phyloP scores from a whole-genome alignment of 2,113 vertebrate species.

The Mormyrus lacerda region DNA sequence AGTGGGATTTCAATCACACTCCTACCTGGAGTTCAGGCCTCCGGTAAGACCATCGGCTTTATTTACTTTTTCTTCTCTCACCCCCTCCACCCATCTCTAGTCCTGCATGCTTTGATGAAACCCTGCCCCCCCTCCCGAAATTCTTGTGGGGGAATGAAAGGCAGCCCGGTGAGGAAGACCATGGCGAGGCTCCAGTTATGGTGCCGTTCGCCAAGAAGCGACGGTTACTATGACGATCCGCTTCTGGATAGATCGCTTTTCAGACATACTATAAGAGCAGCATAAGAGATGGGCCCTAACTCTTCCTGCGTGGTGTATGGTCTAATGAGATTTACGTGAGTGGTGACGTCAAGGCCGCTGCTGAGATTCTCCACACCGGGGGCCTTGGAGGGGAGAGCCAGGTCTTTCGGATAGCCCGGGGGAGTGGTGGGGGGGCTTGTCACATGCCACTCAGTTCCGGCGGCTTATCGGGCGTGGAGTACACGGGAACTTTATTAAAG shows the following conservation, averaged over 20 bases:
- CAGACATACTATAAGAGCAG: neutral
- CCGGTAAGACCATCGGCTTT: neutral
- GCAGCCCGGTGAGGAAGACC: neutral
- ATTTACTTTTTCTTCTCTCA: neutral
- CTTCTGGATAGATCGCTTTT: neutral
- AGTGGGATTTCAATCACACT: neutral
- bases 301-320: neutral
- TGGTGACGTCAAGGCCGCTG: neutral
- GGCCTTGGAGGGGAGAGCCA: neutral
- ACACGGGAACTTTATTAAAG: slow-evolving; percentile 6
- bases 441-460: neutral
- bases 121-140: neutral
- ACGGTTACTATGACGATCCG: neutral
- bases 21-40: neutral
- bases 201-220: neutral
- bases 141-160: neutral
- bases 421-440: neutral
- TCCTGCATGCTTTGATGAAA: neutral
- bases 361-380: neutral
- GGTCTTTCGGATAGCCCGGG: neutral
- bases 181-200: slow-evolving; percentile 3
- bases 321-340: neutral
- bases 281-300: neutral
- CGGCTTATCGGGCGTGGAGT: neutral
- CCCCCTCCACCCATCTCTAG: neutral